Evolutionary conservation across 2,888 invertebrate genomes (phyloP).

Genomic region (Eugnorisma glareosa): DNA sequence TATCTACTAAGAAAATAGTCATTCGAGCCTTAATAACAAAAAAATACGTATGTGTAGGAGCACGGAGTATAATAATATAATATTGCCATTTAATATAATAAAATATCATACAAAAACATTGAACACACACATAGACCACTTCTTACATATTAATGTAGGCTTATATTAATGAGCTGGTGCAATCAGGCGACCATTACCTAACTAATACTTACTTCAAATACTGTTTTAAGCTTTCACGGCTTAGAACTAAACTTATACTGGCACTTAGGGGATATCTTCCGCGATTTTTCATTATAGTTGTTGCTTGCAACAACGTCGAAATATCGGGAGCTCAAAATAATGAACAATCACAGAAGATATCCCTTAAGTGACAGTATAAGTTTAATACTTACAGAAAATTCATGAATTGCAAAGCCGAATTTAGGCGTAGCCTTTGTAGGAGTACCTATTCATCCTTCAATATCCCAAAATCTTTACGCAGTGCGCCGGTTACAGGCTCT

Average conservation of each 20-base stretch:
- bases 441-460: background rate
- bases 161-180: background rate
- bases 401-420: background rate
- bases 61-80: too few species aligned
- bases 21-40: background rate
- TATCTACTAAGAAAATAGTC: background rate
- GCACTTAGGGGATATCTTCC: too few species aligned
- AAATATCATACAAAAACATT: background rate
- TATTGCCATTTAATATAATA: background rate
- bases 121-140: background rate
- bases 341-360: too few species aligned
- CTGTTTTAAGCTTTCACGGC: too few species aligned
- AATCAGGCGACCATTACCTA: background rate
- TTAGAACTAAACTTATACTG: too few species aligned
- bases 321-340: too few species aligned
- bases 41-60: background rate
- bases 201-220: background rate
- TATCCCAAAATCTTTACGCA: conserved; percentile 14
- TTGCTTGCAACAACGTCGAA: too few species aligned
- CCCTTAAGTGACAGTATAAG: too few species aligned
- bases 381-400: too few species aligned
- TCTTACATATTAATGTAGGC: too few species aligned
- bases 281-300: too few species aligned
- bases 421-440: background rate
- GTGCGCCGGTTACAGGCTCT: conserved; percentile 44